Evolutionary conservation across 2,797 vertebrate genomes (phyloP).

Genomic region (Knipowitschia caucasica): DNA sequence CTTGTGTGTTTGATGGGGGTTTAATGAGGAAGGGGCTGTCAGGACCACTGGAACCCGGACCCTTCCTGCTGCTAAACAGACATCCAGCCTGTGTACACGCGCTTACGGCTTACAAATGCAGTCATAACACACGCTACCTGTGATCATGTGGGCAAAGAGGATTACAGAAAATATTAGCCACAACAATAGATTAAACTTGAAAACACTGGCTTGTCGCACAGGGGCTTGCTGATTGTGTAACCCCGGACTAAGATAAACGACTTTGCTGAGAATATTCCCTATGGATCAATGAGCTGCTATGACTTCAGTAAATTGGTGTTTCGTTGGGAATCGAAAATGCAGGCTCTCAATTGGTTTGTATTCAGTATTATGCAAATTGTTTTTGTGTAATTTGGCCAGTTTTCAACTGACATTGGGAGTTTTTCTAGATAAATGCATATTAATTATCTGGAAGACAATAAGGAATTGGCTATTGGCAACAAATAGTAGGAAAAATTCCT

Average conservation of each 20-base stretch:
- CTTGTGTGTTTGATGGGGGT: constrained; percentile 57
- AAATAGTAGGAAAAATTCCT: no score
- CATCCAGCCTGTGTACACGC: constrained; percentile 5
- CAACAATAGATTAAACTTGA: constrained; percentile 5
- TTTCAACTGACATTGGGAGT: neutral
- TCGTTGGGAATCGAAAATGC: no score
- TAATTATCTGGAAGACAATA: neutral
- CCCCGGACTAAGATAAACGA: neutral
- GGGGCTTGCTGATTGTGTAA: constrained; percentile 5
- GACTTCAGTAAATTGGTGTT: neutral
- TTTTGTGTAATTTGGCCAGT: no score
- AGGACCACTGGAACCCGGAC: constrained; percentile 51
- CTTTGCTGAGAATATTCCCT: neutral
- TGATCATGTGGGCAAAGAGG: constrained; percentile 3
- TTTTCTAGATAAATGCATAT: neutral
- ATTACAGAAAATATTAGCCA: neutral
- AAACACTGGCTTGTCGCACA: neutral
- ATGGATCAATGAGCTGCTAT: neutral
- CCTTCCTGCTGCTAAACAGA: constrained; percentile 37
- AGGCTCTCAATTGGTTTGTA: no score
- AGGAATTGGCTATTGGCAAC: neutral
- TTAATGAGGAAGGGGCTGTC: constrained; percentile 69
- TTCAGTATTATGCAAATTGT: no score
- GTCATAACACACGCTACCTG: constrained; percentile 25
- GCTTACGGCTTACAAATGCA: constrained; percentile 25